phyloP scores from a whole-genome alignment of 2,113 vertebrate species.

The Morone saxatilis region DNA sequence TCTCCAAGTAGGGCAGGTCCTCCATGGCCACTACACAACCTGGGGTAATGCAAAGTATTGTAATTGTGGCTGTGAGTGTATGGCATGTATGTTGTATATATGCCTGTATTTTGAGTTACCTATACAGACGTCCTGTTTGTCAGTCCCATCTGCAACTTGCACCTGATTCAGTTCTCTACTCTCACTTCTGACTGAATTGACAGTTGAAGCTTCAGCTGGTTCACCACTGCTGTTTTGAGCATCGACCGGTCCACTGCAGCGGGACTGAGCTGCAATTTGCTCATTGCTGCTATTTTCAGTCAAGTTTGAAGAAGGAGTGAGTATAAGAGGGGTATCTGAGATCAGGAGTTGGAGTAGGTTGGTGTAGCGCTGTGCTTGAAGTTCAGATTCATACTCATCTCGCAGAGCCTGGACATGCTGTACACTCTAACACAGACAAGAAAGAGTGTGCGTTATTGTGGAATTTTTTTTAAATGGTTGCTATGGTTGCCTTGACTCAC shows the following conservation, averaged over 20 bases:
- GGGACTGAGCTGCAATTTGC: constrained; percentile 9
- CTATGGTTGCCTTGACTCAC: constrained; percentile 55
- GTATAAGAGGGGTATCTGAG: constrained; percentile 18
- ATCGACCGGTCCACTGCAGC: background rate
- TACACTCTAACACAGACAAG: constrained; percentile 52
- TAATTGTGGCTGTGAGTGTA: background rate
- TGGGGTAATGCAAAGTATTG: constrained; percentile 34
- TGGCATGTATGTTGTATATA: background rate
- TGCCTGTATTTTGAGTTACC: constrained; percentile 60
- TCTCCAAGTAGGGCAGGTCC: constrained; percentile 84
- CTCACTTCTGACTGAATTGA: background rate
- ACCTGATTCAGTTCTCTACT: background rate
- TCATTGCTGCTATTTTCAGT: constrained; percentile 21
- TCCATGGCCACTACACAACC: constrained; percentile 72
- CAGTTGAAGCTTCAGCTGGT: background rate
- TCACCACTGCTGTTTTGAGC: constrained; percentile 2
- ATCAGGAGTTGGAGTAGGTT: constrained; percentile 62
- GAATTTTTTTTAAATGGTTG: background rate
- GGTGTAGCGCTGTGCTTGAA: constrained; percentile 38
- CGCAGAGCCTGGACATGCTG: constrained; percentile 40
- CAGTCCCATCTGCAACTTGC: constrained; percentile 26
- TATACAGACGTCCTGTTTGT: constrained; percentile 68
- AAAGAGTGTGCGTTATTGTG: background rate
- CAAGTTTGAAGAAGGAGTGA: background rate
- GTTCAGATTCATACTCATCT: constrained; percentile 54